Percentiles rank a stretch among this genome's conserved stretches.
Evolutionary conservation across 2,113 vertebrate genomes (phyloP).

Genomic region (Scartelaos histophorus): DNA sequence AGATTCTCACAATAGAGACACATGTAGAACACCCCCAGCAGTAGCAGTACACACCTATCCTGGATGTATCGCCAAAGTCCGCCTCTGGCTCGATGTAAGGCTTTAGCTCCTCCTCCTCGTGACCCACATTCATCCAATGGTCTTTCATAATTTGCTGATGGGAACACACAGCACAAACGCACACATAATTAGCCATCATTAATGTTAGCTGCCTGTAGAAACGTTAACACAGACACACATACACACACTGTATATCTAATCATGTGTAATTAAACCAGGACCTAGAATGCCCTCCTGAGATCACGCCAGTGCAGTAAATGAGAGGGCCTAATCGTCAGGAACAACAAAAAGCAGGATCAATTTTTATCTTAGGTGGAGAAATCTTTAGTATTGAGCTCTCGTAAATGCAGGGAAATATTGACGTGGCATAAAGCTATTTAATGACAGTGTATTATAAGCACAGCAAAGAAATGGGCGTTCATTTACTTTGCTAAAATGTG

Average conservation of each 20-base stretch:
- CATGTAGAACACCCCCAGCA: neutral
- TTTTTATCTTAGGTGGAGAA: slow-evolving; percentile 43
- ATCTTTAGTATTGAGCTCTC: slow-evolving; percentile 55
- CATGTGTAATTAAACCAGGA: slow-evolving; percentile 2
- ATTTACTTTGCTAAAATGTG: slow-evolving; percentile 1
- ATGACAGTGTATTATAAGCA: neutral
- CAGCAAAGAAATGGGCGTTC: neutral
- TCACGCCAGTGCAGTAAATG: neutral
- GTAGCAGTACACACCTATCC: slow-evolving; percentile 84
- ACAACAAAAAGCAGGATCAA: slow-evolving; percentile 29
- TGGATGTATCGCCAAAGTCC: slow-evolving; percentile 88
- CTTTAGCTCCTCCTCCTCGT: slow-evolving; percentile 93
- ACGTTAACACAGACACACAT: neutral
- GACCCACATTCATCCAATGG: slow-evolving; percentile 97
- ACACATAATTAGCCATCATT: slow-evolving; percentile 1
- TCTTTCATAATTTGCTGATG: slow-evolving; percentile 98
- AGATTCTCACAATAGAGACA: no score
- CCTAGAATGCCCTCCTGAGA: neutral
- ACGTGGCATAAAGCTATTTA: slow-evolving; percentile 16
- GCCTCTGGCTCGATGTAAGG: slow-evolving; percentile 91
- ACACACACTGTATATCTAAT: neutral
- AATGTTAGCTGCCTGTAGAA: neutral
- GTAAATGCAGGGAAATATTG: slow-evolving; percentile 31
- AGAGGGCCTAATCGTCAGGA: neutral
- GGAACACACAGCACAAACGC: slow-evolving; percentile 17